Percentiles rank a stretch among this genome's conserved stretches.
These are phyloP conservation scores for Acleris emargana DNA, from an alignment of 2,888 invertebrate species.

Conservation along the genomic window DNA sequence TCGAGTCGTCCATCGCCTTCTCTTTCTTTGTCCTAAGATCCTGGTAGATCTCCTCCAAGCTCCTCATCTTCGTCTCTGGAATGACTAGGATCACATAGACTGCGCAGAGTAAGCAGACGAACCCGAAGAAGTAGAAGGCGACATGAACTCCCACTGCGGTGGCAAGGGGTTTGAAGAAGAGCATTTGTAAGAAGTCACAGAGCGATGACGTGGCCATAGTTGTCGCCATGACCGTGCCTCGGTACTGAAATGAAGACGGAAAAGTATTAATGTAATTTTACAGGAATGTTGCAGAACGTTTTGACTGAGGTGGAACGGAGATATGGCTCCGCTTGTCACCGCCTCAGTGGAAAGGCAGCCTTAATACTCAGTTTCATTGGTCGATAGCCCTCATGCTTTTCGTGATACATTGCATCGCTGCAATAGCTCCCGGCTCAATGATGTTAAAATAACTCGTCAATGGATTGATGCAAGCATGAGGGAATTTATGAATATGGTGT, in stretches of 20 bases:
- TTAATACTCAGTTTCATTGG: too few relatives aligned
- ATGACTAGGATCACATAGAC: constrained; percentile 56
- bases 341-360: too few relatives aligned
- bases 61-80: constrained; percentile 64
- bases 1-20: constrained; percentile 40
- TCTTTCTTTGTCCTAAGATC: constrained; percentile 63
- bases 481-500: too few relatives aligned
- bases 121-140: constrained; percentile 64
- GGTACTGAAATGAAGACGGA: constrained; percentile 60
- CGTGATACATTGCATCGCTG: too few relatives aligned
- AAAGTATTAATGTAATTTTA: constrained; percentile 1
- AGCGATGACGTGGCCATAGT: constrained; percentile 62
- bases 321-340: too few relatives aligned
- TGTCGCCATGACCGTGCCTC: constrained; percentile 65
- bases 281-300: too few relatives aligned
- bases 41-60: constrained; percentile 62
- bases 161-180: constrained; percentile 67
- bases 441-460: too few relatives aligned
- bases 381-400: too few relatives aligned
- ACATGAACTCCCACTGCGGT: constrained; percentile 58
- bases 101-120: constrained; percentile 55
- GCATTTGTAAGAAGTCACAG: constrained; percentile 59
- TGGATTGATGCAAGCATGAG: too few relatives aligned
- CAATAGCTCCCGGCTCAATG: too few relatives aligned
- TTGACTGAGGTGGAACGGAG: too few relatives aligned